Evolutionary conservation across 2,113 vertebrate genomes (phyloP).

Genomic region (Zapornia atra): DNA sequence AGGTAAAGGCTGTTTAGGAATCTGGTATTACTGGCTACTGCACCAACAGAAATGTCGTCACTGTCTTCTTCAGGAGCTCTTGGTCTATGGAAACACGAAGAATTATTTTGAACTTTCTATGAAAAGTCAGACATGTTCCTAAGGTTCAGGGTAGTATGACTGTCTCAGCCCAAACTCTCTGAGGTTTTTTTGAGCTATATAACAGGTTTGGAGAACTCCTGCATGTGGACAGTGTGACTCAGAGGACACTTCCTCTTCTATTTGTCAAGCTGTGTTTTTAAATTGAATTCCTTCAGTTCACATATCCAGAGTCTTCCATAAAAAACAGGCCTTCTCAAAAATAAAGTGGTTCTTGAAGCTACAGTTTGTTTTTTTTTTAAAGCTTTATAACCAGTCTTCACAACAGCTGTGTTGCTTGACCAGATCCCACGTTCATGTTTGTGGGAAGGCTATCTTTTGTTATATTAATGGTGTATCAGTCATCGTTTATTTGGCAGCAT

Average conservation of each 20-base stretch:
- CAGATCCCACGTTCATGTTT: neutral
- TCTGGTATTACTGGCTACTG: neutral
- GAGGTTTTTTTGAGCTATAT: neutral
- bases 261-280: neutral
- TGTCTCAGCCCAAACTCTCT: neutral
- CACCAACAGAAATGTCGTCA: accelerated
- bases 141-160: neutral
- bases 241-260: neutral
- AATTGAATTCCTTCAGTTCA: neutral
- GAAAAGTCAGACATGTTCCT: neutral
- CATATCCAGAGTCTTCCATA: neutral
- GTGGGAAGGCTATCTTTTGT: neutral
- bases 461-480: neutral
- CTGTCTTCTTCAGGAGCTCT: neutral
- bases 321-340: neutral
- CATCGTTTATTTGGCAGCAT: neutral
- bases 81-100: neutral
- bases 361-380: neutral
- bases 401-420: neutral
- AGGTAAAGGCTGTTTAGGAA: neutral
- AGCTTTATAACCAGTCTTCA: neutral
- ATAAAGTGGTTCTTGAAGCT: neutral
- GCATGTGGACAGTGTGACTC: neutral
- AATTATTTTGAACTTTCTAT: neutral
- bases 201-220: neutral